Evolutionary conservation across 2,797 vertebrate species (phyloP), one percentile per base, ranked within the genome.

Genomic region (Acanthurus tractus): DNA sequence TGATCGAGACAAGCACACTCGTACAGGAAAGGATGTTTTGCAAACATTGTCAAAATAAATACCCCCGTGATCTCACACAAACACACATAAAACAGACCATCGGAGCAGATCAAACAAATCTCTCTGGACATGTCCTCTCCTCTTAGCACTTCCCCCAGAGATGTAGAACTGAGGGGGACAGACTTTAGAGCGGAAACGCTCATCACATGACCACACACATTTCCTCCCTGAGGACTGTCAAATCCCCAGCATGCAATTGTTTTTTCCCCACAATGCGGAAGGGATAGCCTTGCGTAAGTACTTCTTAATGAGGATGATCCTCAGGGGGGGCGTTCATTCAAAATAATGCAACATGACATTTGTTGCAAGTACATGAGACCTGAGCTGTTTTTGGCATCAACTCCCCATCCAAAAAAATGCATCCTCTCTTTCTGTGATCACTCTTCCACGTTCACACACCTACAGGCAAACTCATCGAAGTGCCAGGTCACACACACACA

Each of bases 291-390:
- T 85, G 81, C 76, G 69, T 89, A 89, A 92, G 85, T 79, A 88
- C 55, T 89, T 52, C 75, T 89, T 93, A 93, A 94, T 89, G 90
- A 94, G 81, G 75, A 89, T 58, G 65, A 76, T 77, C 74, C 81
- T 85, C 63, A 8, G 70, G 82, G 74, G 56, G 74, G 62, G 17
- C 9, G 44, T 81, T 83, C 66, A 79, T 55, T 86, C 68, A 85
- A 61, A 89, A 50, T 92, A 92, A 94, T 90, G 65, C 70, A 65
- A 84, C 67, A 48, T 93, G 93, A 93, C 92, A 88, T 93, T 88
- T 91, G 85, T 86, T 92, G 84, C 82, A 86, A 75, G 40, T 93
- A 79, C n/a, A 66, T 81, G 74, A 89, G 90, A 86, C 89, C 70
- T 85, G 84, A 81, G 86, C 83, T 89, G 87, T 85, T 93, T 93